phyloP scores from a whole-genome alignment of 2,888 invertebrate genomes.

The Eremobia ochroleuca region DNA sequence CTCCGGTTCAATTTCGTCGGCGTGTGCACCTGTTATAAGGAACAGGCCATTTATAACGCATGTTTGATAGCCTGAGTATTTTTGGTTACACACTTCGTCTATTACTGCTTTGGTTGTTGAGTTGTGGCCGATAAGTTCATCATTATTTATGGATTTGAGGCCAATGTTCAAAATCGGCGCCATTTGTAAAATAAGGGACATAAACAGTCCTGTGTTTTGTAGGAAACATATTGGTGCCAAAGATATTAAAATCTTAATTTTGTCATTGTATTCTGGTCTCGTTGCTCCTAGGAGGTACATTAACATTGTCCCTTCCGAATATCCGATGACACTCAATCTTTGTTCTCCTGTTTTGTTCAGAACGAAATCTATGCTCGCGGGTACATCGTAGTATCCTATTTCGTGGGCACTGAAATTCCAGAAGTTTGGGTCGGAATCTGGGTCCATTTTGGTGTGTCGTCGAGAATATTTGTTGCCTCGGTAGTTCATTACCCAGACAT shows the following conservation, averaged over 20 bases:
- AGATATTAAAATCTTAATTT: slow-evolving; percentile 87
- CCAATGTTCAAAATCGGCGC: slow-evolving; percentile 59
- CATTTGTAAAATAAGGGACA: slow-evolving; percentile 43
- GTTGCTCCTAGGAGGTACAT: slow-evolving; percentile 89
- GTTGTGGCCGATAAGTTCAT: slow-evolving; percentile 65
- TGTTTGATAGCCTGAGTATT: slow-evolving; percentile 63
- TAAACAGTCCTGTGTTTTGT: slow-evolving; percentile 50
- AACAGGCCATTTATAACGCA: slow-evolving; percentile 66
- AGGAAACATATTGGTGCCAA: slow-evolving; percentile 71
- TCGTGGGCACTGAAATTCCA: slow-evolving; percentile 93
- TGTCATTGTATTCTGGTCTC: slow-evolving; percentile 90
- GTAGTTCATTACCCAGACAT: slow-evolving; percentile 82
- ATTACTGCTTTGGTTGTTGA: slow-evolving; percentile 58
- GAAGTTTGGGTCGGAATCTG: slow-evolving; percentile 78
- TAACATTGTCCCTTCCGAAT: slow-evolving; percentile 92
- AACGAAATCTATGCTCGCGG: slow-evolving; percentile 89
- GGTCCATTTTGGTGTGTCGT: slow-evolving; percentile 84
- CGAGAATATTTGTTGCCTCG: slow-evolving; percentile 92
- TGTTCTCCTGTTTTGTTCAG: slow-evolving; percentile 84
- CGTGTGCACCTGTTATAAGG: slow-evolving; percentile 63
- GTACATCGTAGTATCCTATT: slow-evolving; percentile 93
- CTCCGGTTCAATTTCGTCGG: slow-evolving; percentile 67
- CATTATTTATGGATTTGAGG: slow-evolving; percentile 32
- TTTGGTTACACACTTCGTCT: slow-evolving; percentile 63
- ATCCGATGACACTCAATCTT: slow-evolving; percentile 92